Evolutionary conservation across 2,888 invertebrate species (phyloP).

Genomic region (Clusia tigrina): DNA sequence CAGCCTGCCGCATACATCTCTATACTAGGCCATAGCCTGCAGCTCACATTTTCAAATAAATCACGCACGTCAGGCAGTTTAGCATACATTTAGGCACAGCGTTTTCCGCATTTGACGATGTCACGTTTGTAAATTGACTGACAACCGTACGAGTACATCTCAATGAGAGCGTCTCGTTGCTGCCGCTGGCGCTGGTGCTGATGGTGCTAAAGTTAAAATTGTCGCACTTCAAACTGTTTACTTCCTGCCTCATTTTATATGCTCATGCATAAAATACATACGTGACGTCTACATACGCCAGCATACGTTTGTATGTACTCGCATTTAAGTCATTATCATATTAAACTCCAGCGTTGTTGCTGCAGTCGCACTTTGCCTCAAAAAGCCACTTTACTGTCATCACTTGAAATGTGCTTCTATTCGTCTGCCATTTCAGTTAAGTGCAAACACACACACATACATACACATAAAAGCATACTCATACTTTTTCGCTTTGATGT

Average conservation of each 20-base stretch:
- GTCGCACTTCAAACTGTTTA: constrained; percentile 37
- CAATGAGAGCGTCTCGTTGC: constrained; percentile 14
- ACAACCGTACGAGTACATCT: background rate
- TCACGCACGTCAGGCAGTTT: background rate
- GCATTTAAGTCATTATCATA: constrained; percentile 5
- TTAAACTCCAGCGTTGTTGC: background rate
- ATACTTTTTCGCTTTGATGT: constrained; percentile 3
- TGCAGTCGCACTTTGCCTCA: background rate
- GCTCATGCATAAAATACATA: too few relatives aligned
- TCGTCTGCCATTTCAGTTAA: background rate
- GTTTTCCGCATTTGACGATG: too few relatives aligned
- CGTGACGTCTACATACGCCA: too few relatives aligned
- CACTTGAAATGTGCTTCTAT: background rate
- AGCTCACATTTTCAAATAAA: background rate
- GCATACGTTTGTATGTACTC: too few relatives aligned
- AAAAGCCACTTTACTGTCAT: background rate
- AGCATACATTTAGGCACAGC: constrained; percentile 5
- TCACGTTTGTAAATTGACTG: background rate
- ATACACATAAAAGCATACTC: background rate
- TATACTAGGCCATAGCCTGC: too few relatives aligned
- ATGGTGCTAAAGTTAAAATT: constrained; percentile 30
- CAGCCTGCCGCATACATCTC: too few relatives aligned
- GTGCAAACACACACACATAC: too few relatives aligned
- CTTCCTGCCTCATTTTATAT: background rate
- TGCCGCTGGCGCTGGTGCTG: constrained; percentile 24